Conservation (phyloP, 2,113 vertebrate genomes). For the Callorhinus ursinus region DNA sequence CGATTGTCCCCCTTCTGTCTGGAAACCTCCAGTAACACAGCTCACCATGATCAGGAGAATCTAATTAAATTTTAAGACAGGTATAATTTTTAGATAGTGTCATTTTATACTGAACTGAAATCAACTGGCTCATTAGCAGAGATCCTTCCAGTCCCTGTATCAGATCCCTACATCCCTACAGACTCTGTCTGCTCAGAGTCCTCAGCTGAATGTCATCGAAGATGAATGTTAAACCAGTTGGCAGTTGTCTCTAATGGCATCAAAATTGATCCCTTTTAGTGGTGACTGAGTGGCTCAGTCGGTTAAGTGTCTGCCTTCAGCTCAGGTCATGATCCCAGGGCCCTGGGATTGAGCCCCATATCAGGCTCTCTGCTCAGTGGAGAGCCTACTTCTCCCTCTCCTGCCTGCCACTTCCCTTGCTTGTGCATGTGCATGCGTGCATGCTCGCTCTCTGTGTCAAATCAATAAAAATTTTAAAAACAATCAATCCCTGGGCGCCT, state of each 20-base stretch:
- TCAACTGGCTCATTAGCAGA: background rate
- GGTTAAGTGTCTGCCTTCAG: background rate
- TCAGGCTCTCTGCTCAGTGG: too few relatives aligned
- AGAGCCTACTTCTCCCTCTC: too few relatives aligned
- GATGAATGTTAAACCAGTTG: background rate
- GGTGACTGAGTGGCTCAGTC: background rate
- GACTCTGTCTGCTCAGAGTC: background rate
- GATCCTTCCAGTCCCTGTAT: background rate
- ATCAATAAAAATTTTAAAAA: background rate
- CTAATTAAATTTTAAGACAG: background rate
- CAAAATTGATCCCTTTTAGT: background rate
- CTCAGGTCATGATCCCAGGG: background rate
- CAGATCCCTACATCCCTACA: background rate
- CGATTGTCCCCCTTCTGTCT: background rate
- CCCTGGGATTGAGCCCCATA: background rate
- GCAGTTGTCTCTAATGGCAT: background rate
- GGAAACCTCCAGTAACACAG: background rate
- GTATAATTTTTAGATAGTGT: background rate
- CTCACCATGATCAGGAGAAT: background rate
- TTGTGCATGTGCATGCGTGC: too few relatives aligned
- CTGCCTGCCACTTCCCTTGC: too few relatives aligned
- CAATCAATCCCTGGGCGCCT: background rate
- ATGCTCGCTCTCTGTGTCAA: too few relatives aligned
- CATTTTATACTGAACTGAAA: background rate
- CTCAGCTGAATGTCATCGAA: background rate